Evolutionary conservation across 1,140 invertebrate genomes (phyloP).

Genomic region (Schlechtendalia chinensis): DNA sequence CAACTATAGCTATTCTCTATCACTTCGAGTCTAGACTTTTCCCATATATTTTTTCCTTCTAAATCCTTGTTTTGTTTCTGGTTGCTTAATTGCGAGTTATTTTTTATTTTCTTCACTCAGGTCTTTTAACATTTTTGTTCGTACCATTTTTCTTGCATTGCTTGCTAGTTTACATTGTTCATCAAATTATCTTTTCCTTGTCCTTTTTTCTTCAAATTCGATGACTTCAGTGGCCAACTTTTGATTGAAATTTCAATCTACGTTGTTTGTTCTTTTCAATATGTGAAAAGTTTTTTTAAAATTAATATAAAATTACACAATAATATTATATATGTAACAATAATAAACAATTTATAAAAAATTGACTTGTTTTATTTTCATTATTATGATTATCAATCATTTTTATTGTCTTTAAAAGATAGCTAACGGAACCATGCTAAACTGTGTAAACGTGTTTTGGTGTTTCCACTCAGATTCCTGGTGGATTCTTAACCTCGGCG

Average conservation of each 20-base stretch:
- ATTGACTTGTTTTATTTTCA: too few species aligned
- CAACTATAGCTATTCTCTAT: background rate
- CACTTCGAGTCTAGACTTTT: slow-evolving; percentile 1
- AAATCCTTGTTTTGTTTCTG: background rate
- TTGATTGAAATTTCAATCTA: background rate
- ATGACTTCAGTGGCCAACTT: background rate
- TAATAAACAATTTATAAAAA: too few species aligned
- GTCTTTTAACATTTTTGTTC: slow-evolving; percentile 22
- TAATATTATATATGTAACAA: too few species aligned
- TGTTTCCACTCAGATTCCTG: too few species aligned
- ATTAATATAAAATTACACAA: too few species aligned
- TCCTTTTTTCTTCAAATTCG: background rate
- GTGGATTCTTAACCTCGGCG: too few species aligned
- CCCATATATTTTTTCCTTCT: background rate
- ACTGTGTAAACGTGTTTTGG: too few species aligned
- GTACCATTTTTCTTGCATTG: background rate
- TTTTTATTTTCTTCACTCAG: slow-evolving; percentile 3
- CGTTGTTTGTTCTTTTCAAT: background rate
- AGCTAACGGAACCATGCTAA: too few species aligned
- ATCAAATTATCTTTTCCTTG: slow-evolving; percentile 9
- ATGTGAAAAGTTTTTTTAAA: background rate
- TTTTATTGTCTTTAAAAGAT: too few species aligned
- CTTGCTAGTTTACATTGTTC: background rate
- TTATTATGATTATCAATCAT: too few species aligned
- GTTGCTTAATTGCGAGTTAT: background rate